Conservation (phyloP, 1,140 invertebrate genomes). For the Xylocopa sonorina region DNA sequence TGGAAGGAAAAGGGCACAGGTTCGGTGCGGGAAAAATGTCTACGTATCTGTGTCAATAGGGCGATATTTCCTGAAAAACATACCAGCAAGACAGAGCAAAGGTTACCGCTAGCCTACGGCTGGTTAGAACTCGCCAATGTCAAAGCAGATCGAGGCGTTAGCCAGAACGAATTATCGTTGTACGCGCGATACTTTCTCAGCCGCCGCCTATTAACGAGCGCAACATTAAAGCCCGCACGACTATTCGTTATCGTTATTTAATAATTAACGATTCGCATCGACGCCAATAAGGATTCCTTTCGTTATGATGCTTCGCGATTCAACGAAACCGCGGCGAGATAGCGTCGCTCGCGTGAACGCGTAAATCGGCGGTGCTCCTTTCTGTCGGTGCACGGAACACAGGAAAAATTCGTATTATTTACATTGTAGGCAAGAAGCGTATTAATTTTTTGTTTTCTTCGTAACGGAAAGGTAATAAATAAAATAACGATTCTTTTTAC, state of each 20-base stretch:
- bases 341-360: not conserved
- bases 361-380: too few species aligned
- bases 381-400: too few species aligned
- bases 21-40: not conserved
- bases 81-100: constrained; percentile 42
- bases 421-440: too few species aligned
- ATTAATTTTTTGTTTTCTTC: too few species aligned
- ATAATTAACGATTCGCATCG: constrained; percentile 31
- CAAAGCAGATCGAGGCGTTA: constrained; percentile 49
- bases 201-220: constrained; percentile 30
- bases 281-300: constrained; percentile 8
- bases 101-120: constrained; percentile 43
- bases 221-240: constrained; percentile 38
- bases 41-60: constrained; percentile 20
- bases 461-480: too few species aligned
- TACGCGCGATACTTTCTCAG: constrained; percentile 35
- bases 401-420: too few species aligned
- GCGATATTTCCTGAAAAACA: constrained; percentile 54
- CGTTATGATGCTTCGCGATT: not conserved
- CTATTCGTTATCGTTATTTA: constrained; percentile 44
- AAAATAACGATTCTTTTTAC: too few species aligned
- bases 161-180: constrained; percentile 50
- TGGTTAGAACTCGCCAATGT: constrained; percentile 56
- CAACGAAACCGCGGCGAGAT: constrained; percentile 7
- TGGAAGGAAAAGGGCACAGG: not conserved